Base-by-base conservation (phyloP, 2,113 vertebrate species). In the Lota lota region DNA sequence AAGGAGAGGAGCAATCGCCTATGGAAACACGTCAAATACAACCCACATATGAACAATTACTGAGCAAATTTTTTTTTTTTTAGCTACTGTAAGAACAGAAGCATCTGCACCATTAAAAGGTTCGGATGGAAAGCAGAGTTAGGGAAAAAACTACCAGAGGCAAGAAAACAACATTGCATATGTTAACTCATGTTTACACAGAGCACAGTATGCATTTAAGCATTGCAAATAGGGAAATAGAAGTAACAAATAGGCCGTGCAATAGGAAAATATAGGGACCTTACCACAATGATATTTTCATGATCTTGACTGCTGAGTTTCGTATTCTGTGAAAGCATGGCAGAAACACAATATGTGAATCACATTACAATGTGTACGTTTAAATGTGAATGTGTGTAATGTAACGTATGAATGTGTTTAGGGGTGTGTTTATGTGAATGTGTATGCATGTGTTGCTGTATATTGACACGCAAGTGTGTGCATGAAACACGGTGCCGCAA, bases 271-370 rank as follows among this genome's bases (percentile, higher is more conserved):
- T 22, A 59, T 59, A 11, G 21, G 59, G 59, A 22, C 77, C 97
- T 95, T 85, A 99, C 97, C 96, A 98, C 94, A 59, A 99, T 99
- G 88, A 99, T 99, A 93, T 95, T 98, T 91, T 99, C 97, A 1
- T 99, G 97, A 83, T 99, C 97, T 91, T 97, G 96, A 87, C 95
- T 81, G 73, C 94, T 98, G 91, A 99, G 92, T 79, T 94, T 97
- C 70, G 93, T 95, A 88, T 98, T 99, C 97, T 99, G 90, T 61
- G 86, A 87, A 74, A 79, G 51, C 54, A 72, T 33, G 72, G 73
- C 11, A 21, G 28, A 57, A 28, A 47, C 40, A 14, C 8, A 12
- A 11, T 1, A 47, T 47, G 40, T 47, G 2, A 47, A 47, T 47
- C 7, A 47, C 40, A 1, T 47, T 47, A 14, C 40, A 47, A 7